Conservation (phyloP, 1,140 invertebrate genomes). For the Danaus plexippus region DNA sequence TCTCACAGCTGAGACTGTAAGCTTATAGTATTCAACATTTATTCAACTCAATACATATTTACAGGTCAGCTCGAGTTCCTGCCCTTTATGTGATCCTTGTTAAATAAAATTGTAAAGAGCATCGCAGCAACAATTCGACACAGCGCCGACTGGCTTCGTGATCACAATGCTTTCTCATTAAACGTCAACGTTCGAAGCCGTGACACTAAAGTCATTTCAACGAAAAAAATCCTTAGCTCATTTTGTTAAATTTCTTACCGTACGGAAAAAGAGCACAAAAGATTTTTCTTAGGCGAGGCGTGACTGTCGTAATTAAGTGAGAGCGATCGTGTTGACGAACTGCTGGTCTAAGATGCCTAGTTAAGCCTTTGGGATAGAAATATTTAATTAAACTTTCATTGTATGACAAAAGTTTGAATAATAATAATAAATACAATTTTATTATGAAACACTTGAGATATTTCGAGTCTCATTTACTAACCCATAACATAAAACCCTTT, state of each 20-base stretch:
- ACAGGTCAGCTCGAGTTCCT: slow-evolving; percentile 13
- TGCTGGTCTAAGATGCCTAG: slow-evolving; percentile 10
- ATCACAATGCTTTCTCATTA: slow-evolving; percentile 69
- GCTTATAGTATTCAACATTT: too few relatives aligned
- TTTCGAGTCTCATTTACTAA: slow-evolving; percentile 27
- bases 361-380: slow-evolving; percentile 9
- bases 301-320: slow-evolving; percentile 68
- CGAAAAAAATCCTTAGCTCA: slow-evolving; percentile 54
- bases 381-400: not conserved
- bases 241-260: slow-evolving; percentile 66
- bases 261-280: slow-evolving; percentile 64
- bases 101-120: slow-evolving; percentile 51
- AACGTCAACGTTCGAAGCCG: slow-evolving; percentile 57
- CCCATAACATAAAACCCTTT: slow-evolving; percentile 46
- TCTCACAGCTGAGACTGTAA: too few relatives aligned
- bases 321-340: slow-evolving; percentile 36
- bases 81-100: slow-evolving; percentile 32
- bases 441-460: slow-evolving; percentile 8
- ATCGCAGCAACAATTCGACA: slow-evolving; percentile 60
- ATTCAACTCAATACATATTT: slow-evolving; percentile 9
- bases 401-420: too few relatives aligned
- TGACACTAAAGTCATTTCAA: slow-evolving; percentile 67
- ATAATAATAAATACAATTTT: not conserved
- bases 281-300: slow-evolving; percentile 66
- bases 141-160: slow-evolving; percentile 51